A percentile compares a stretch with the other conserved stretches of the same genome.
Conservation (phyloP, 1,140 invertebrate species). For the Drosophila truncata region DNA sequence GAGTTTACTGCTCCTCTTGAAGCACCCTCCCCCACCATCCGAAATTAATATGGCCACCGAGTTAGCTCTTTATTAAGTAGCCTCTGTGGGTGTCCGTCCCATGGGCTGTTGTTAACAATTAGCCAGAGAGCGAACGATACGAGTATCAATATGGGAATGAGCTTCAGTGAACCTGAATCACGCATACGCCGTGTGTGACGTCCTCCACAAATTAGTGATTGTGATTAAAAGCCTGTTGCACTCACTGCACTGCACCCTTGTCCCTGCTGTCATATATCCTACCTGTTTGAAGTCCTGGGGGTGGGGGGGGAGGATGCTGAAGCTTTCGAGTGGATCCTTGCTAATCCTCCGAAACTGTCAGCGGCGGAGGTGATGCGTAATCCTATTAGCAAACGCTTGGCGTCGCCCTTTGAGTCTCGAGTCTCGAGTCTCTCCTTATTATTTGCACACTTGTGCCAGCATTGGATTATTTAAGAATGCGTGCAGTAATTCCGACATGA, state of each 20-base stretch:
- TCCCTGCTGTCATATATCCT: neutral
- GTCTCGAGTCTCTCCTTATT: constrained; percentile 44
- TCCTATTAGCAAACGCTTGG: constrained; percentile 56
- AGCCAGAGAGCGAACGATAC: constrained; percentile 25
- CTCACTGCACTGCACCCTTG: neutral
- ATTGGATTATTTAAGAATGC: constrained; percentile 77
- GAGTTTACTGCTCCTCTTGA: constrained; percentile 65
- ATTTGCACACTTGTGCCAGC: constrained; percentile 66
- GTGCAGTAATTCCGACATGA: constrained; percentile 73
- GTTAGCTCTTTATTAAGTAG: constrained; percentile 60
- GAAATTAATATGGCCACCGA: constrained; percentile 70
- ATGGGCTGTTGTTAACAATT: constrained; percentile 60
- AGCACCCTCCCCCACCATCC: neutral
- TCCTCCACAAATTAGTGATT: neutral
- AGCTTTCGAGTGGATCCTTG: constrained; percentile 29
- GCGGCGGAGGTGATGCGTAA: constrained; percentile 47
- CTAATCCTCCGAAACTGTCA: constrained; percentile 50
- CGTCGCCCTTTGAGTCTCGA: constrained; percentile 49
- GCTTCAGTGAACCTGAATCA: constrained; percentile 10
- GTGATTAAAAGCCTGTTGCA: constrained; percentile 32
- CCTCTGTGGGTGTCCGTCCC: constrained; percentile 11
- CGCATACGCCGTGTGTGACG: constrained; percentile 41
- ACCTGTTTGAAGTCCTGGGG: constrained; percentile 16
- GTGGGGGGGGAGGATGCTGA: neutral
- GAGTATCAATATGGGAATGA: constrained; percentile 25